Percentiles rank a stretch among this genome's conserved stretches.
Evolutionary conservation across 2,797 vertebrate genomes (phyloP).

Genomic region (Sebastes matsubarae): DNA sequence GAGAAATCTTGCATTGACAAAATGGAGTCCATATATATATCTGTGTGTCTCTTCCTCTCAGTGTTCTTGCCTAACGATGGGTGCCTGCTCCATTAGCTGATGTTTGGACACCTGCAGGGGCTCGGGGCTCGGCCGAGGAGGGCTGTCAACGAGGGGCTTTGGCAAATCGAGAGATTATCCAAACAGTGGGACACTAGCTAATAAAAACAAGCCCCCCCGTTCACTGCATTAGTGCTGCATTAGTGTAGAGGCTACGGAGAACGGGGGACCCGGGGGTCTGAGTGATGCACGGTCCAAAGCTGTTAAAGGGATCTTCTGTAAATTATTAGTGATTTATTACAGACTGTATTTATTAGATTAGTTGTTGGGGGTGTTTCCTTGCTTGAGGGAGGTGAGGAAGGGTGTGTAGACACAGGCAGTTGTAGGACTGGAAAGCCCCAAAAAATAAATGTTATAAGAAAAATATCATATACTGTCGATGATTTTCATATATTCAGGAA

Average conservation of each 20-base stretch:
- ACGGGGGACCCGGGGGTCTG: constrained; percentile 56
- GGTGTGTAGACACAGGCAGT: background rate
- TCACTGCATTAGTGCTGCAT: constrained; percentile 83
- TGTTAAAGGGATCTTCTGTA: constrained; percentile 80
- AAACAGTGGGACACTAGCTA: constrained; percentile 83
- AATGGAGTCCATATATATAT: constrained; percentile 48
- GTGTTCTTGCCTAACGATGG: constrained; percentile 36
- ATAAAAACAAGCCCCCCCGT: constrained; percentile 83
- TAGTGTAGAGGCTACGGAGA: constrained; percentile 65
- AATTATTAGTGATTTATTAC: constrained; percentile 80
- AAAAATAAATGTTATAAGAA: background rate
- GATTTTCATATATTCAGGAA: background rate
- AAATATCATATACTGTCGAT: background rate
- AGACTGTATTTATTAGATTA: constrained; percentile 61
- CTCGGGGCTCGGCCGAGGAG: constrained; percentile 65
- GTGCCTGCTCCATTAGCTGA: constrained; percentile 79
- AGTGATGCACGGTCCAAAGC: constrained; percentile 72
- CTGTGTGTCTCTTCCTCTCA: constrained; percentile 14
- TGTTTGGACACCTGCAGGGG: constrained; percentile 86
- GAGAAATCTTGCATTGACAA: constrained; percentile 43
- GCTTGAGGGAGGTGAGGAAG: constrained; percentile 17
- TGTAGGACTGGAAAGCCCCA: background rate
- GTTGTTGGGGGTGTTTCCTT: constrained; percentile 55
- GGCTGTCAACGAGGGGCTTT: constrained; percentile 81
- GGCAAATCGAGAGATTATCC: constrained; percentile 85